Conservation (phyloP, 2,113 vertebrate genomes). For the Eulacestoma nigropectus region DNA sequence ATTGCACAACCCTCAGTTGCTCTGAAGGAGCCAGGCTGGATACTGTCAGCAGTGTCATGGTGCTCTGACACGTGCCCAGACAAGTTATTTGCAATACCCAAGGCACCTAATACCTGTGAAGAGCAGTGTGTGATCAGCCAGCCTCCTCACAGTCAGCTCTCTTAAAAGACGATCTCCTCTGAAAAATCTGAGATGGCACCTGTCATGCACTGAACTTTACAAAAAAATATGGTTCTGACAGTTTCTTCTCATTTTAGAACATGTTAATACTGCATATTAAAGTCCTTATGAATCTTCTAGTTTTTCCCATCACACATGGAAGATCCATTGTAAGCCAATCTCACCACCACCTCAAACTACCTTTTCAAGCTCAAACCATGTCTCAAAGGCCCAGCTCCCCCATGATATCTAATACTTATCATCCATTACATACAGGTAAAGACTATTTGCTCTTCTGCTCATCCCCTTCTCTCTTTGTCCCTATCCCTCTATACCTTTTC, state of each 20-base stretch:
- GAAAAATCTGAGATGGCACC: not conserved
- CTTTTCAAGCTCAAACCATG: not conserved
- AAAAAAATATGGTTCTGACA: not conserved
- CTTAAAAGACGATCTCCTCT: not conserved
- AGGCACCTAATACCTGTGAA: not conserved
- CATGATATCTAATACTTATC: not conserved
- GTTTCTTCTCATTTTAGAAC: not conserved
- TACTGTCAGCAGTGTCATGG: not conserved
- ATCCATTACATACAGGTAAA: not conserved
- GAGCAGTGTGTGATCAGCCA: not conserved
- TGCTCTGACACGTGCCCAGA: not conserved
- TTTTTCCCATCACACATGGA: not conserved
- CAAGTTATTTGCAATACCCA: not conserved
- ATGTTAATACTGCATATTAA: not conserved
- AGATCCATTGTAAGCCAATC: not conserved
- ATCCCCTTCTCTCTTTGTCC: not conserved
- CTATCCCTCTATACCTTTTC: not conserved
- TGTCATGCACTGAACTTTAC: not conserved
- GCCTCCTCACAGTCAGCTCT: not conserved
- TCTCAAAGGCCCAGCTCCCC: not conserved
- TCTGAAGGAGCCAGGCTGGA: not conserved
- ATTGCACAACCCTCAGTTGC: not conserved
- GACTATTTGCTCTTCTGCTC: not conserved
- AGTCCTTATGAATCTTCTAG: not conserved
- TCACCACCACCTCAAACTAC: not conserved